Conservation (phyloP, 2,113 vertebrate genomes). For the Procavia capensis region DNA sequence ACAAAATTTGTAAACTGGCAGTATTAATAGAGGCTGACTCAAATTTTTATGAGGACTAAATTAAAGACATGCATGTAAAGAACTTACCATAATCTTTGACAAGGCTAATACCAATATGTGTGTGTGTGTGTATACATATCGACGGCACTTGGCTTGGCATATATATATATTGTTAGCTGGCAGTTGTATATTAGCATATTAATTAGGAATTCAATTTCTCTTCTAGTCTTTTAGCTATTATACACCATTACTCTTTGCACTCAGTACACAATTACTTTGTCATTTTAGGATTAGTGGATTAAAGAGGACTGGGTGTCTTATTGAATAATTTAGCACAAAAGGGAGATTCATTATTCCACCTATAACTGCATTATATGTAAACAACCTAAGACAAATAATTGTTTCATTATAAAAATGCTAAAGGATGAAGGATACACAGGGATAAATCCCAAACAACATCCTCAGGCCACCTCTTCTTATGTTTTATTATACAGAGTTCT, state of each 20-base stretch:
- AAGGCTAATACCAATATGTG: too few species aligned
- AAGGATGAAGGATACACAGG: neutral
- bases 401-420: neutral
- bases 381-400: neutral
- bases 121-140: too few species aligned
- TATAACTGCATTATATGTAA: neutral
- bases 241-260: neutral
- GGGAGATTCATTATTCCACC: neutral
- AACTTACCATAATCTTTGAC: neutral
- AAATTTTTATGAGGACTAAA: neutral
- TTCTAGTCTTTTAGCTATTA: neutral
- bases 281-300: neutral
- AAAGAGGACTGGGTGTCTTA: neutral
- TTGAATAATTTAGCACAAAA: conserved; percentile 43
- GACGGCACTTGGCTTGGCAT: too few species aligned
- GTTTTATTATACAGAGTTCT: neutral
- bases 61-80: neutral
- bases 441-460: neutral
- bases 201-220: neutral
- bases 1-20: neutral
- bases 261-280: neutral
- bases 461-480: neutral
- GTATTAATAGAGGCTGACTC: neutral
- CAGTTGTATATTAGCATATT: neutral
- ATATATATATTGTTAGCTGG: neutral